These are phyloP conservation scores for Gonioctena quinquepunctata DNA, from an alignment of 1,140 invertebrate species.

Conservation along the genomic window DNA sequence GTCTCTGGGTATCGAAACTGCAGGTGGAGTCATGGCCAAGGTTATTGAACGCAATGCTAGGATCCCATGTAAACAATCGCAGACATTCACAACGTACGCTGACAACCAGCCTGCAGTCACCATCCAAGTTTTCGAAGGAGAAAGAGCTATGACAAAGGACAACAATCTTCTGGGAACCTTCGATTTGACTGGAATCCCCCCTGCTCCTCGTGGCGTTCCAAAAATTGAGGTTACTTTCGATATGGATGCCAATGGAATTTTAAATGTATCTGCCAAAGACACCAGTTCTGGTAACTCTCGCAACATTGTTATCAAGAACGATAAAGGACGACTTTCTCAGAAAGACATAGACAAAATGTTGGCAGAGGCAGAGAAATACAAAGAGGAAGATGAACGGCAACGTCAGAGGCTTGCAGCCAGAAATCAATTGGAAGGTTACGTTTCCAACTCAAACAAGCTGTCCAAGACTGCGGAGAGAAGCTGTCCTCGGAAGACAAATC, in stretches of 20 bases:
- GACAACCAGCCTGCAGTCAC: constrained; percentile 73
- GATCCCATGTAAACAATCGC: constrained; percentile 67
- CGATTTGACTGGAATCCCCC: constrained; percentile 68
- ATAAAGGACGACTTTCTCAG: constrained; percentile 78
- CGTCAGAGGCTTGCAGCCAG: constrained; percentile 65
- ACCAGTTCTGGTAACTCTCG: constrained; percentile 57
- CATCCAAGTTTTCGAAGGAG: constrained; percentile 78
- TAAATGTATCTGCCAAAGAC: constrained; percentile 66
- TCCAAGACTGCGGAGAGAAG: constrained; percentile 59
- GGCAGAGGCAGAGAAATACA: constrained; percentile 68
- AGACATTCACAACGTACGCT: constrained; percentile 68
- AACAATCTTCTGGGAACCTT: constrained; percentile 79
- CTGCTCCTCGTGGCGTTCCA: constrained; percentile 62
- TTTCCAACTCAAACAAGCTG: constrained; percentile 70
- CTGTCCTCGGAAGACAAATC: constrained; percentile 50
- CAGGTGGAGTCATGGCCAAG: constrained; percentile 69
- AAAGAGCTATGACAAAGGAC: constrained; percentile 76
- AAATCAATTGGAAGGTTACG: constrained; percentile 71
- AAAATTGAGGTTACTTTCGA: constrained; percentile 76
- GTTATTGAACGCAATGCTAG: constrained; percentile 66
- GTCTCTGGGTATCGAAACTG: constrained; percentile 64
- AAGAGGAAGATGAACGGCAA: constrained; percentile 71
- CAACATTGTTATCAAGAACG: constrained; percentile 82
- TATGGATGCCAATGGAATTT: constrained; percentile 72
- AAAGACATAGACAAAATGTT: constrained; percentile 85